phyloP scores from a whole-genome alignment of 1,140 invertebrate species.

The Anoplolepis gracilipes region DNA sequence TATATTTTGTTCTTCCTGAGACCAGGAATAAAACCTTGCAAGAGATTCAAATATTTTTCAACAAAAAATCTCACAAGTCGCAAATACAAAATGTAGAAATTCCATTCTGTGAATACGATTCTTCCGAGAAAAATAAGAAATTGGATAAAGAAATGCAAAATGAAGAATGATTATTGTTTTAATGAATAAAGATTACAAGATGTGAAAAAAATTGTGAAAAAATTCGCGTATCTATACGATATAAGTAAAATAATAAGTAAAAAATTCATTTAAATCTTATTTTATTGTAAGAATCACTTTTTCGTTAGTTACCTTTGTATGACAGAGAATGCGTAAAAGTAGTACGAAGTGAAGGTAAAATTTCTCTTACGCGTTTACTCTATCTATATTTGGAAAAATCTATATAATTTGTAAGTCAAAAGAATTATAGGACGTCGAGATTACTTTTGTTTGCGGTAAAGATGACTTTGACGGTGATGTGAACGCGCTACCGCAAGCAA shows the following conservation, averaged over 20 bases:
- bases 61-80: neutral
- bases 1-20: slow-evolving; percentile 91
- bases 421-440: neutral
- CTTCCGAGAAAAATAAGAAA: neutral
- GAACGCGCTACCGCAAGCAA: slow-evolving; percentile 34
- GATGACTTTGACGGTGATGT: slow-evolving; percentile 4
- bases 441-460: neutral
- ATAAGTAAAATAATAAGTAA: neutral
- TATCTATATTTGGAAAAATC: slow-evolving; percentile 8
- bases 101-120: neutral
- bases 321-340: neutral
- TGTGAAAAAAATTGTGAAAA: neutral
- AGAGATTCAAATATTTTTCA: slow-evolving; percentile 89
- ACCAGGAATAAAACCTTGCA: slow-evolving; percentile 92
- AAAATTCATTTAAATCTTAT: neutral
- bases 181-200: neutral
- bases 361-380: neutral
- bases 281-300: neutral
- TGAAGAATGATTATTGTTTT: neutral
- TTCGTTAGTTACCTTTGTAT: neutral
- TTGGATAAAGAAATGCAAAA: neutral
- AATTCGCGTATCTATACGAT: neutral
- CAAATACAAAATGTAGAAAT: neutral
- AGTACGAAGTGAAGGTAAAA: neutral
- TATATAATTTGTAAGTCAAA: neutral